Percentiles rank a stretch among this genome's conserved stretches.
Evolutionary conservation across 2,113 vertebrate species (phyloP).

Genomic region (Struthio camelus): DNA sequence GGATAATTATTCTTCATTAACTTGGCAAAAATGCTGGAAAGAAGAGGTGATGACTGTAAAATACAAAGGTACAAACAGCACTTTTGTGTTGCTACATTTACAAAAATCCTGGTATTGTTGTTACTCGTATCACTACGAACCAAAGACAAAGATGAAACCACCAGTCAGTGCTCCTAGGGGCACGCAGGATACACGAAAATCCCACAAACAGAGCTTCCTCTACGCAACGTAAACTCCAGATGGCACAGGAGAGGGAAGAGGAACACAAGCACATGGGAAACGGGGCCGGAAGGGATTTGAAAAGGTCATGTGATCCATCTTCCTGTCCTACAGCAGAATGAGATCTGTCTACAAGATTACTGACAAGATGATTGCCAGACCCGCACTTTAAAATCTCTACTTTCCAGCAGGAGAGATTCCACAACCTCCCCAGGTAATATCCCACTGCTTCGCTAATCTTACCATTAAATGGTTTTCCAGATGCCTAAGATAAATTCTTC

Average conservation of each 20-base stretch:
- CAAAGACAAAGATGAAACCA: not conserved
- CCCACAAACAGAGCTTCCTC: not conserved
- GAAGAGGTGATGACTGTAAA: not conserved
- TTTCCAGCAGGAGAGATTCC: not conserved
- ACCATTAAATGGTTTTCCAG: not conserved
- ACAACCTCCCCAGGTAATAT: not conserved
- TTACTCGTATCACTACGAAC: not conserved
- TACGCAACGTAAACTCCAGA: not conserved
- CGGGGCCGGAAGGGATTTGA: not conserved
- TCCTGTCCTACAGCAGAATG: not conserved
- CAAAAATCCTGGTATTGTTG: not conserved
- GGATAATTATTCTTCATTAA: not conserved
- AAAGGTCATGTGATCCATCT: not conserved
- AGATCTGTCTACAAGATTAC: not conserved
- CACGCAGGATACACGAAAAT: not conserved
- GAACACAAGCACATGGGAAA: not conserved
- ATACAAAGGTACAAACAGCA: not conserved
- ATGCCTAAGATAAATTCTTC: not conserved
- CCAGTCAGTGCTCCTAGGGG: not conserved
- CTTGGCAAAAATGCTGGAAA: not conserved
- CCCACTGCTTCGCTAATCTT: not conserved
- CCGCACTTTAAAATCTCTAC: not conserved
- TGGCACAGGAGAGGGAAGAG: not conserved
- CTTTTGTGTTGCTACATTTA: not conserved
- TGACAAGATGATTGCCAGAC: not conserved